These are phyloP conservation scores for Rhopilema esculentum DNA, from an alignment of 30 jellyfish, hydroid and myxozoan species.

Conservation along the genomic window DNA sequence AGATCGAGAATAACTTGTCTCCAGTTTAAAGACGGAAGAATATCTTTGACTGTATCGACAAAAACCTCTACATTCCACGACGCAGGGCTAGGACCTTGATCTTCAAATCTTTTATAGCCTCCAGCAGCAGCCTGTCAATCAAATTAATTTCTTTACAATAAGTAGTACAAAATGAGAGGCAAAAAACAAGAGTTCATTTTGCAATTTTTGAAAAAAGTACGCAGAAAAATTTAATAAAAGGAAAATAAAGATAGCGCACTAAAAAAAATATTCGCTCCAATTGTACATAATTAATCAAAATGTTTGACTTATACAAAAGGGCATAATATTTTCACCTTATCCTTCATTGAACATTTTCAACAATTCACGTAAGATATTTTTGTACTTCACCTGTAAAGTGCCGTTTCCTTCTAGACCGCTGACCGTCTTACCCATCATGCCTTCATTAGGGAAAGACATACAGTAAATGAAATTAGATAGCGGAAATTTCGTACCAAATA, in stretches of 20 bases:
- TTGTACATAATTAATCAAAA: too few species aligned
- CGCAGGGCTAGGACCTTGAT: constrained; percentile 43
- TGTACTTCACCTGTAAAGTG: constrained; percentile 82
- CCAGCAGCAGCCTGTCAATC: constrained; percentile 36
- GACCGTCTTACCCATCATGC: constrained; percentile 87
- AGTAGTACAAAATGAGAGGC: background rate
- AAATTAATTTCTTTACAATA: background rate
- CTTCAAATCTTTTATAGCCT: constrained; percentile 62
- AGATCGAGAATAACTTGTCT: constrained; percentile 82
- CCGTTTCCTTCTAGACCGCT: constrained; percentile 82
- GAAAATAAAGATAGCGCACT: too few species aligned
- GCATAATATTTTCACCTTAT: too few species aligned
- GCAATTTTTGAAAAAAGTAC: too few species aligned
- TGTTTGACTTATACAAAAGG: too few species aligned
- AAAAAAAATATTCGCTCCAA: too few species aligned
- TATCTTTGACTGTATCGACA: constrained; percentile 80
- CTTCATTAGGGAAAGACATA: constrained; percentile 2
- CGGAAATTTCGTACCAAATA: background rate
- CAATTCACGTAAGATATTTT: too few species aligned
- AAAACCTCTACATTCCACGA: constrained; percentile 91
- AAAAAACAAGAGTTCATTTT: background rate
- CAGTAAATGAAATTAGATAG: background rate
- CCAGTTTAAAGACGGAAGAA: constrained; percentile 85
- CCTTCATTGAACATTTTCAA: too few species aligned
- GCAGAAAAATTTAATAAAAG: too few species aligned